phyloP scores from a whole-genome alignment of 2,888 invertebrate genomes.

The Hipparchia semele region DNA sequence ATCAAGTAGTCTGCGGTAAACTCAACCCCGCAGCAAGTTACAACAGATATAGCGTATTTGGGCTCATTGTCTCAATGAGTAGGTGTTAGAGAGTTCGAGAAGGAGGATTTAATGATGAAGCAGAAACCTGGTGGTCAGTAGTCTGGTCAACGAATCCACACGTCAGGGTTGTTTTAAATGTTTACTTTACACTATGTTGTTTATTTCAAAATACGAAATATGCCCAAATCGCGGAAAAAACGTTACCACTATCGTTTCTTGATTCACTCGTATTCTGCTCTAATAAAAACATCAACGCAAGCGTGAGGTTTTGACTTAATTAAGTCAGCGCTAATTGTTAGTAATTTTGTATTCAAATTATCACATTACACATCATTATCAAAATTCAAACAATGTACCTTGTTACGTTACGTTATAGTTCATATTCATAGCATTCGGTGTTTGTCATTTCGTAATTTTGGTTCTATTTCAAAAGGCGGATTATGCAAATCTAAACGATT shows the following conservation, averaged over 20 bases:
- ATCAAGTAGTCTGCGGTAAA: too few relatives aligned
- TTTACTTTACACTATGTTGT: too few relatives aligned
- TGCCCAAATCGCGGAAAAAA: not conserved
- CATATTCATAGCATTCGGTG: conserved; percentile 16
- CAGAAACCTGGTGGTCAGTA: too few relatives aligned
- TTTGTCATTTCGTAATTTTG: conserved; percentile 30
- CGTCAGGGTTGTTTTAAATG: too few relatives aligned
- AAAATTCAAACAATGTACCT: conserved; percentile 21
- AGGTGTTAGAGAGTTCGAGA: too few relatives aligned
- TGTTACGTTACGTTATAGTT: conserved; percentile 26
- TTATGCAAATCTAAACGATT: conserved; percentile 38
- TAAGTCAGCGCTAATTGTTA: conserved; percentile 33
- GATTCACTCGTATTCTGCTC: conserved; percentile 16
- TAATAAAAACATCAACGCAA: conserved; percentile 20
- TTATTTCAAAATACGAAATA: conserved; percentile 1
- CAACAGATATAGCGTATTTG: too few relatives aligned
- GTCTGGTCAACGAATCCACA: too few relatives aligned
- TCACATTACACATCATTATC: conserved; percentile 20
- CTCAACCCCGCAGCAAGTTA: too few relatives aligned
- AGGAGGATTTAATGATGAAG: too few relatives aligned
- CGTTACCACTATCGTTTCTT: not conserved
- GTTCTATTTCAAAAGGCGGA: conserved; percentile 28
- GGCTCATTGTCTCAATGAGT: too few relatives aligned
- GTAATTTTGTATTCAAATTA: conserved; percentile 32
- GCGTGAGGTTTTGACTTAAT: conserved; percentile 25